Evolutionary conservation across 2,888 invertebrate species (phyloP).

Genomic region (Rugalucina vietnamica): DNA sequence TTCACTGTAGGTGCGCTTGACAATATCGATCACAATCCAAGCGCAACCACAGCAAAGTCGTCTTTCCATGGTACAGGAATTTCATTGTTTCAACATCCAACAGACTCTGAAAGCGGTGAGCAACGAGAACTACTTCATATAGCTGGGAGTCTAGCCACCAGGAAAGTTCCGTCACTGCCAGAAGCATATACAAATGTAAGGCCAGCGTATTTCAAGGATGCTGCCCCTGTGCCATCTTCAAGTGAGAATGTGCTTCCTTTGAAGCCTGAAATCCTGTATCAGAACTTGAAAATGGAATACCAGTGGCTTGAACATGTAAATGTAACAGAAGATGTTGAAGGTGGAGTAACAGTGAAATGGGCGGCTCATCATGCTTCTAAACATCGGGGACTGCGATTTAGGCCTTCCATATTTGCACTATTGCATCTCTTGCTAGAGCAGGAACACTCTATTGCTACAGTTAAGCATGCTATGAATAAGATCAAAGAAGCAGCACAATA

Average conservation of each 20-base stretch:
- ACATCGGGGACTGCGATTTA: neutral
- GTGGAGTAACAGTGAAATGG: neutral
- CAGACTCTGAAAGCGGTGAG: neutral
- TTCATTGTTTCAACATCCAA: constrained; percentile 24
- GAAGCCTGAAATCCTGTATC: neutral
- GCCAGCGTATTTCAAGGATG: neutral
- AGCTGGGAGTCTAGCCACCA: neutral
- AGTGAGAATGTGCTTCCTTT: neutral
- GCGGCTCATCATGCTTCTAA: neutral
- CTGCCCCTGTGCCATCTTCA: neutral
- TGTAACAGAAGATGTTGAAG: neutral
- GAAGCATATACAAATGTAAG: neutral
- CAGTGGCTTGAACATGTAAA: constrained; percentile 1
- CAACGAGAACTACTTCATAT: neutral
- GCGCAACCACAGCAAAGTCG: constrained; percentile 18
- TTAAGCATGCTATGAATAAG: neutral
- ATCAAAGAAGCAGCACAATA: neutral
- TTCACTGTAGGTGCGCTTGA: constrained; percentile 36
- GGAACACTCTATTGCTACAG: neutral
- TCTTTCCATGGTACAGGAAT: constrained; percentile 47
- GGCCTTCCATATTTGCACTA: neutral
- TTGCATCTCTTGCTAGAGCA: neutral
- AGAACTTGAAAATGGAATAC: neutral
- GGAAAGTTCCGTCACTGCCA: neutral
- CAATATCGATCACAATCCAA: constrained; percentile 47